Conservation (phyloP, 2,113 vertebrate species). For the Chaetura pelagica region DNA sequence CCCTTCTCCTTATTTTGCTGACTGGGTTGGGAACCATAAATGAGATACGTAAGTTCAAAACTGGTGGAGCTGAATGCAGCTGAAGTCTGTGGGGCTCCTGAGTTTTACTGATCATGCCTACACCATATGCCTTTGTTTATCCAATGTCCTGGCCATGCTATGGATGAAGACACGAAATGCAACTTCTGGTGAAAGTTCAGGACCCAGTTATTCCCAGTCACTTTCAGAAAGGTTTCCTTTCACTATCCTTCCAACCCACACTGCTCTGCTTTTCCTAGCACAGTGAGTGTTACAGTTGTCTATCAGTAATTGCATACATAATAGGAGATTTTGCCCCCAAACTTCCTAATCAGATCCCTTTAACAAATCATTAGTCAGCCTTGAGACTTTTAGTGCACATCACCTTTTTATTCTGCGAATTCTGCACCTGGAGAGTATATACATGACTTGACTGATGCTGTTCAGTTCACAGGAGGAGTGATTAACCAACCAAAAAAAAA, state of each 20-base stretch:
- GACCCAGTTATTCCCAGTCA: neutral
- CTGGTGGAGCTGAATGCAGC: neutral
- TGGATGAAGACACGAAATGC: neutral
- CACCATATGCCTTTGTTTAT: neutral
- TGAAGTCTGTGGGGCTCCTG: neutral
- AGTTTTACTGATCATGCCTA: neutral
- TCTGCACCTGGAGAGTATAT: neutral
- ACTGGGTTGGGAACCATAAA: neutral
- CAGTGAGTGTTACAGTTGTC: neutral
- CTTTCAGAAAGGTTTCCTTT: neutral
- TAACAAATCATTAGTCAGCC: neutral
- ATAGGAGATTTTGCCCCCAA: neutral
- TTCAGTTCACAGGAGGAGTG: neutral
- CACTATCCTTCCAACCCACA: neutral
- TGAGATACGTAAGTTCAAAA: neutral
- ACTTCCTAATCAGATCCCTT: neutral
- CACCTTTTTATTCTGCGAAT: neutral
- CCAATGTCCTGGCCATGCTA: neutral
- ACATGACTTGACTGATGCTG: neutral
- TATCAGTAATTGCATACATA: neutral
- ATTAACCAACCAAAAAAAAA: neutral
- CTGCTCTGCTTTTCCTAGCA: neutral
- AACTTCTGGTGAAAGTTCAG: neutral
- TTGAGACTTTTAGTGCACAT: neutral
- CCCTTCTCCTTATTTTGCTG: neutral